Conservation (phyloP, 1,140 invertebrate species). For the Hestina assimilis region DNA sequence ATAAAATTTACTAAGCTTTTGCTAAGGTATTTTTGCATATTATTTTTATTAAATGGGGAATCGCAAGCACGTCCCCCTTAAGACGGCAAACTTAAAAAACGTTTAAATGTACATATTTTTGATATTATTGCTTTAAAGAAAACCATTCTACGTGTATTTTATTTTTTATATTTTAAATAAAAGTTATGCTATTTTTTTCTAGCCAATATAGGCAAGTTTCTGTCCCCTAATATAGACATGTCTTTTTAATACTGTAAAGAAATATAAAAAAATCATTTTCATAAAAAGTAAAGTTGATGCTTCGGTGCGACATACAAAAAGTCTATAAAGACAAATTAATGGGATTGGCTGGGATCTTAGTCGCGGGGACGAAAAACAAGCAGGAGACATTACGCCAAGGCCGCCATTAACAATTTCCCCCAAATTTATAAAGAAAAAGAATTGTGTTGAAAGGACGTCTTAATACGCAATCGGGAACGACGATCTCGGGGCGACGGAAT, state of each 20-base stretch:
- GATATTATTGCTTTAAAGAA: background rate
- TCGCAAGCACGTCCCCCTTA: background rate
- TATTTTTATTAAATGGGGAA: conserved; percentile 11
- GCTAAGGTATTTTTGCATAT: conserved; percentile 15
- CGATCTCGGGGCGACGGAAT: conserved; percentile 48
- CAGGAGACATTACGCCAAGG: conserved; percentile 23
- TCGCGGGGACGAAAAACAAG: conserved; percentile 28
- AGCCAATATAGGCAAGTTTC: too few species aligned
- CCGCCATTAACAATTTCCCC: conserved; percentile 30
- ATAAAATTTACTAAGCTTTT: conserved; percentile 25
- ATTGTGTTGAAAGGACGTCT: conserved; percentile 37
- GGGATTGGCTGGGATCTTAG: conserved; percentile 18
- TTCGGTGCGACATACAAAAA: conserved; percentile 13
- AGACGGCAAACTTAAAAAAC: background rate
- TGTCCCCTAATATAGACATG: too few species aligned
- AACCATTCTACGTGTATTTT: too few species aligned
- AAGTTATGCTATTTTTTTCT: too few species aligned
- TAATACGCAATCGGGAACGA: conserved; percentile 45
- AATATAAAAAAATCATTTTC: too few species aligned
- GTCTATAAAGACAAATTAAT: conserved; percentile 29
- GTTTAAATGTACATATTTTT: conserved; percentile 3
- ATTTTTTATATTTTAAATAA: too few species aligned
- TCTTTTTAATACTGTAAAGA: too few species aligned
- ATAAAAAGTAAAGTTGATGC: too few species aligned
- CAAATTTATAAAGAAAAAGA: conserved; percentile 33